A percentile compares a stretch with the other conserved stretches of the same genome.
Conservation (phyloP, 1,140 invertebrate species). For the Ladona fulva region DNA sequence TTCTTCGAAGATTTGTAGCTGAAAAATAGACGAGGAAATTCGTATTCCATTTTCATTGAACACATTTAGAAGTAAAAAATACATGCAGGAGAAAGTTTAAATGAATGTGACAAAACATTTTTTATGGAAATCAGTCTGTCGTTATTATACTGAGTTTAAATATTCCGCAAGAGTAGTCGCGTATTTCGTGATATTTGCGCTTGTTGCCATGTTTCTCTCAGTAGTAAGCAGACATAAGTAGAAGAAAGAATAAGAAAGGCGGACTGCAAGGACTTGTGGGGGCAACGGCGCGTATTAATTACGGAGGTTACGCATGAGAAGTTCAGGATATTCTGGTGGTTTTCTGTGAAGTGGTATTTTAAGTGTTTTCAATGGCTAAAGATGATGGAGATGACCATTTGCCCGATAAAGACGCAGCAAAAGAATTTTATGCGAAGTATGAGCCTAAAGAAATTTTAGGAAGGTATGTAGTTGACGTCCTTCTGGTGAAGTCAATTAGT, state of each 20-base stretch:
- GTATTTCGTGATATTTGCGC: not conserved
- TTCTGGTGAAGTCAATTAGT: not conserved
- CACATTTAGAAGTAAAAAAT: no score
- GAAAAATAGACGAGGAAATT: no score
- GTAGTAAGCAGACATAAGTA: not conserved
- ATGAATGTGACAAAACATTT: no score
- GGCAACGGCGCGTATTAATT: not conserved
- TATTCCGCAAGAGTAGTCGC: not conserved
- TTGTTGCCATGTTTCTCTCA: not conserved
- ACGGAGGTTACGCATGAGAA: not conserved
- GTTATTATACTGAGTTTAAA: not conserved
- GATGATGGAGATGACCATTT: slow-evolving; percentile 73
- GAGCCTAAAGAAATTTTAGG: slow-evolving; percentile 96
- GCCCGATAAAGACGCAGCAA: slow-evolving; percentile 80
- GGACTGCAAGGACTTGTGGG: no score
- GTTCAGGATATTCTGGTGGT: not conserved
- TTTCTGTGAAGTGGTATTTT: not conserved
- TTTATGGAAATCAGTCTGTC: no score
- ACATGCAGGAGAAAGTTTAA: no score
- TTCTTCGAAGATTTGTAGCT: no score
- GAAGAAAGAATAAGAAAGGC: no score
- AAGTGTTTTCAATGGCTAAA: slow-evolving; percentile 51
- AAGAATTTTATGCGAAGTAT: slow-evolving; percentile 96
- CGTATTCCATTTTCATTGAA: no score
- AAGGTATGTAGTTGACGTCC: slow-evolving; percentile 52